Evolutionary conservation across 2,888 invertebrate genomes (phyloP), one percentile per base, ranked within the genome.

Genomic region (Pristionchus maxplancki): DNA sequence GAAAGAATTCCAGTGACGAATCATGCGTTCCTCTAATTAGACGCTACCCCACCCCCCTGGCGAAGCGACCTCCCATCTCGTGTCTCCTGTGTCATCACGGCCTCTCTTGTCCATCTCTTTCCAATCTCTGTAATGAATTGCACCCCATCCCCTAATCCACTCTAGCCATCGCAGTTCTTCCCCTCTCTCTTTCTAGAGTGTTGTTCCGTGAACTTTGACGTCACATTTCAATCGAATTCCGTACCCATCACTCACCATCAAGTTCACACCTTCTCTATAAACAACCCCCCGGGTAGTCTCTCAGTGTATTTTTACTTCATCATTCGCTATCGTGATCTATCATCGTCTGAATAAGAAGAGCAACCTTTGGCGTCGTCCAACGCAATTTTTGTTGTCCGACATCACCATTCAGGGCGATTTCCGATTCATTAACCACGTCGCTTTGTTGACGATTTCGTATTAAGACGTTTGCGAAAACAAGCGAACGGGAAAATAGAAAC

Each of bases 311-410:
- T 44, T 17, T 40, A 24, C 74, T 1, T n/a, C 28, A 44, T 78
- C 78, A 78, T 78, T 78, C n/a, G 78, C 48, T 78, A 40, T 78
- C 78, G 34, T 71, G 24, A 37, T 78, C 17, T 20, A 78, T 78
- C 44, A 78, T 78, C 44, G 28, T 78, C 20, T 78, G 48, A 78
- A 78, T 40, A 78, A 78, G 78, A 78, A 78, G 78, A 78, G 78
- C 78, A 44, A 78, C 78, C 78, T 78, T 78, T 78, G 28, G 34
- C 64, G 0, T 31, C 64, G 64, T 31, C 28, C 28, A 28, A 53
- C 53, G 53, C 53, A 24, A 58, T 58, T 34, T 37, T 71, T 71
- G 71, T 37, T 71, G 31, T 8, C 34, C 37, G 24, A 58, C 58
- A 58, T 71, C 37, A 71, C 34, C 37, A 78, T 34, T 67, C 44